Base-by-base conservation (phyloP, 2,113 vertebrate species). In the Ailurus styani region DNA sequence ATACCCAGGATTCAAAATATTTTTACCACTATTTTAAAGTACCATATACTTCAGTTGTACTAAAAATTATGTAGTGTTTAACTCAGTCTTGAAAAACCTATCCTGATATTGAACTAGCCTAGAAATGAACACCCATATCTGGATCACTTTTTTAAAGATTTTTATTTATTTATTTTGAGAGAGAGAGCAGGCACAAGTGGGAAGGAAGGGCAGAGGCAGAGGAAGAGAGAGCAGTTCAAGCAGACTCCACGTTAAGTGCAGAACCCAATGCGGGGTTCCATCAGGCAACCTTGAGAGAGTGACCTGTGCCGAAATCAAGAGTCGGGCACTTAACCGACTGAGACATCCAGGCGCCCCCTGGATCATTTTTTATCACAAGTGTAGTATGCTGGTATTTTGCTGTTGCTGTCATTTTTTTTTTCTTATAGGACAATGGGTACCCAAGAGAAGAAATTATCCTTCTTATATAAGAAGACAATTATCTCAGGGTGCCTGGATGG, bases 1-100 rank as follows among this genome's bases (percentile, higher is more conserved):
- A 96, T 83, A 96, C 42, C 91, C 64, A 62, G 13, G 23, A 84
- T 89, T 91, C 86, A 75, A 96, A 95, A 79, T 40, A 42, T 37
- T 86, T 81, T 96, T 72, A 89, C 60, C 81, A 70, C 79, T 70
- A 87, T 84, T 96, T 87, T 79, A 96, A 97, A 47, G 62, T 57
- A 78, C 31, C 27, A 52, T 95, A 57, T 31, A 75, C 73, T 84
- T 91, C 13, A 17, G 34, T 86, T 93, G 5, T 90, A 64, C 83
- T 87, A 87, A 96, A 96, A 96, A 96, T 62, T 89, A 72, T 42
- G 17, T 79, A 27, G 13, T 87, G 10, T 95, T 64, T 82, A 73
- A 88, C 89, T 95, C 70, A 87, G 72, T 97, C 60, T 91, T 87
- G 37, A 97, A 68, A 93, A 95, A 96, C 21, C 55, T 77, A 91